Evolutionary conservation across 1,140 invertebrate genomes (phyloP).

Genomic region (Cyphomyrmex costatus): DNA sequence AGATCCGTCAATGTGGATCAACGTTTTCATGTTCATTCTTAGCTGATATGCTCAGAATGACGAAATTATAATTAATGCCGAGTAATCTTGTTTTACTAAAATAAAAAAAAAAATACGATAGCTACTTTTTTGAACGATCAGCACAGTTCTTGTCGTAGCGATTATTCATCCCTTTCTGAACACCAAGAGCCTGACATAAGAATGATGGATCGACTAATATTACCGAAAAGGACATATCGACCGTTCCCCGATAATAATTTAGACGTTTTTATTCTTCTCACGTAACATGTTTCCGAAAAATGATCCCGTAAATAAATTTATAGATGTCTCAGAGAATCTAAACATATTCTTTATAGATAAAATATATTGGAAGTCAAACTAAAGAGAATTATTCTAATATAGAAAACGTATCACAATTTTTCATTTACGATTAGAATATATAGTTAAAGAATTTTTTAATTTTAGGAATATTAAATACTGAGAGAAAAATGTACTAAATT

Average conservation of each 20-base stretch:
- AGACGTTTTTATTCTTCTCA: slow-evolving; percentile 36
- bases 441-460: background rate
- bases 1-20: slow-evolving; percentile 41
- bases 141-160: slow-evolving; percentile 11
- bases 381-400: slow-evolving; percentile 1
- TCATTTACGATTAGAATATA: background rate
- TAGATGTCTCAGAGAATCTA: background rate
- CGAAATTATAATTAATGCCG: slow-evolving; percentile 33
- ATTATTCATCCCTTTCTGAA: slow-evolving; percentile 50
- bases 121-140: slow-evolving; percentile 44
- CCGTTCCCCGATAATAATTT: slow-evolving; percentile 20
- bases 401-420: slow-evolving; percentile 1
- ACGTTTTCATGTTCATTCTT: slow-evolving; percentile 17
- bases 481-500: too few relatives aligned
- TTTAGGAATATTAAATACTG: too few relatives aligned
- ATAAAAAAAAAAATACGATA: slow-evolving; percentile 6
- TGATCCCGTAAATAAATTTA: slow-evolving; percentile 42
- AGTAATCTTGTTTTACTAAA: slow-evolving; percentile 45
- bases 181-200: slow-evolving; percentile 34
- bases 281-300: slow-evolving; percentile 3
- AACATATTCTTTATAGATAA: background rate
- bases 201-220: slow-evolving; percentile 70
- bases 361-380: background rate
- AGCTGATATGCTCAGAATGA: slow-evolving; percentile 1
- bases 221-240: background rate